phyloP scores from a whole-genome alignment of 2,113 vertebrate species.

The Hyla sarda region DNA sequence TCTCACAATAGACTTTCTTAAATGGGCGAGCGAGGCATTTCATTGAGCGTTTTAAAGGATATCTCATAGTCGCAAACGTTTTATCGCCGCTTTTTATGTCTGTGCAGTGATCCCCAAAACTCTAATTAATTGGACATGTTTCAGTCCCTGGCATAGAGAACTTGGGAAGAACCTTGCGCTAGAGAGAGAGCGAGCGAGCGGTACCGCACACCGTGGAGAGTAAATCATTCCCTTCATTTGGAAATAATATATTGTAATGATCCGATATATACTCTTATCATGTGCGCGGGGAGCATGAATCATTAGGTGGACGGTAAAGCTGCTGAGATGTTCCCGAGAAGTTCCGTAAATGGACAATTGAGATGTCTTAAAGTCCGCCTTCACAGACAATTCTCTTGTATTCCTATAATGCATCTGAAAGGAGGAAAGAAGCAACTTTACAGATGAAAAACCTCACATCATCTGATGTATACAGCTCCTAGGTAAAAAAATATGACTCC shows the following conservation, averaged over 20 bases:
- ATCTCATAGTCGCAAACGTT: constrained; percentile 61
- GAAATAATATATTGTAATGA: constrained; percentile 45
- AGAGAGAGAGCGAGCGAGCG: background rate
- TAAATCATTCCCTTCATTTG: constrained; percentile 7
- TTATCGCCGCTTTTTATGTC: constrained; percentile 64
- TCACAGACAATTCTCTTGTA: background rate
- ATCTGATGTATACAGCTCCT: background rate
- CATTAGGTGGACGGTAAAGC: constrained; percentile 6
- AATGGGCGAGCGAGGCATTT: constrained; percentile 69
- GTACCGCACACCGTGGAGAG: background rate
- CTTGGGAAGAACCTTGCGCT: constrained; percentile 31
- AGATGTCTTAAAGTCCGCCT: background rate
- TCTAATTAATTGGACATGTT: constrained; percentile 70
- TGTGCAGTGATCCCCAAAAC: constrained; percentile 65
- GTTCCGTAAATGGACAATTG: constrained; percentile 6
- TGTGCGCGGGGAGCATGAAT: constrained; percentile 5
- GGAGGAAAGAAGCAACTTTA: background rate
- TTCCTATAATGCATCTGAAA: background rate
- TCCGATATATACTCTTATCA: constrained; percentile 46
- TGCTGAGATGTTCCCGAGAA: background rate
- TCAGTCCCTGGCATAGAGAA: background rate
- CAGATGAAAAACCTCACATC: background rate
- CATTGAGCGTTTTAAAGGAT: constrained; percentile 61
- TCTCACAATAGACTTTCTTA: constrained; percentile 68
- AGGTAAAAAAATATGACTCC: background rate